Base-by-base conservation (phyloP, 2,888 invertebrate species). In the Monochamus alternatus region DNA sequence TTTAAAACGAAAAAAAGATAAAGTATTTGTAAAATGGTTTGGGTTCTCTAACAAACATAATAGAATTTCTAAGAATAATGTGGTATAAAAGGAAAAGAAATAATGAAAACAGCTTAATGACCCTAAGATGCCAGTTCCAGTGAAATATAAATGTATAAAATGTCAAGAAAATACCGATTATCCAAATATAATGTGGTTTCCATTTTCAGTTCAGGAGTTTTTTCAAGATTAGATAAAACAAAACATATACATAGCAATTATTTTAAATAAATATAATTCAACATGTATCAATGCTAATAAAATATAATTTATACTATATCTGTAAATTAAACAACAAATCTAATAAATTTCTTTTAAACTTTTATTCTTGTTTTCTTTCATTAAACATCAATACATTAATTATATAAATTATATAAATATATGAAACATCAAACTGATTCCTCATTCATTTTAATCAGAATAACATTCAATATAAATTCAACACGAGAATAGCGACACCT, bases 1-100 rank as follows among this genome's bases (percentile, higher is more conserved):
- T 31, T 63, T 84, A 32, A 78, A 75, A 75, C 70, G 71, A 65
- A 80, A 78, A 63, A 76, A 75, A 12, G 65, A 81, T 69, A 68
- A 82, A 73, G 76, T 82, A 2, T 77, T 75, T 31, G 83, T 83
- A 4, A 81, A 80, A 43, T 83, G 81, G 81, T 73, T 84, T 5
- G 81, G 81, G 9, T 79, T 86, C 52, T 73, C 74, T 63, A 74
- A 77, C 47, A 74, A 67, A 47, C 78, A 84, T 66, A 85, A 84
- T 72, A 82, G 81, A 81, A 84, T 84, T 62, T 62, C 38, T 32
- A 62, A n/a, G 14, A 38, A 62, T 32, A 62, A 31, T 38, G 30
- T 62, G 31, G 32, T 31, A 38, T 62, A 62, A 58, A 22, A 22
- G 9, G n/a, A 58, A 22, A 58, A 58, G 5, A 8, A 58, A 58